Conservation (phyloP, 2,888 invertebrate species). For the Leptinotarsa rubiginosa region DNA sequence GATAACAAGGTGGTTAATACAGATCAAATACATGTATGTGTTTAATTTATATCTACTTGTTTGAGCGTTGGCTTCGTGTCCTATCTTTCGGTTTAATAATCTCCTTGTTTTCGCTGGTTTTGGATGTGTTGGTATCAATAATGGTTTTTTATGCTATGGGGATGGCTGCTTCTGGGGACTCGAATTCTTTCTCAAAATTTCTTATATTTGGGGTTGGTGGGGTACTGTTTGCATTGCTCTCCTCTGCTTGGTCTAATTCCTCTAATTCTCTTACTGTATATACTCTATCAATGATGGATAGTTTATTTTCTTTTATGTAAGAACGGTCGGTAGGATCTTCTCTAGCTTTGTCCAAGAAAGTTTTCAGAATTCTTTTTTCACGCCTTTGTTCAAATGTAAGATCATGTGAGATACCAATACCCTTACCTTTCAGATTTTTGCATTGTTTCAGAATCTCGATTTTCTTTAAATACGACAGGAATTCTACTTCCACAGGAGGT, state of each 20-base stretch:
- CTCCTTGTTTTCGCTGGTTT: background rate
- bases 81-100: background rate
- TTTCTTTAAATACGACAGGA: constrained; percentile 7
- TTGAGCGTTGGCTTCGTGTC: background rate
- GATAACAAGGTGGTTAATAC: background rate
- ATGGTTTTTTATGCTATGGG: background rate
- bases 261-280: constrained; percentile 5
- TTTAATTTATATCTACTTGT: too few relatives aligned
- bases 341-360: constrained; percentile 6
- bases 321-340: background rate
- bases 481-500: background rate
- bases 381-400: background rate
- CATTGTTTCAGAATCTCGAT: background rate
- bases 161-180: background rate
- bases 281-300: background rate
- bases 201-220: constrained; percentile 1
- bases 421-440: constrained; percentile 6
- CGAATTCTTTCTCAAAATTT: background rate
- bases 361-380: constrained; percentile 13
- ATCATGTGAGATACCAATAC: constrained; percentile 2
- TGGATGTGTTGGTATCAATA: background rate
- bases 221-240: constrained; percentile 11
- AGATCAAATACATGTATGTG: background rate
- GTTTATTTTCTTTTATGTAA: constrained; percentile 12
- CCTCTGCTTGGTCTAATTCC: background rate